phyloP scores from a whole-genome alignment of 1,140 invertebrate species.

The Platyscapa corneri region DNA sequence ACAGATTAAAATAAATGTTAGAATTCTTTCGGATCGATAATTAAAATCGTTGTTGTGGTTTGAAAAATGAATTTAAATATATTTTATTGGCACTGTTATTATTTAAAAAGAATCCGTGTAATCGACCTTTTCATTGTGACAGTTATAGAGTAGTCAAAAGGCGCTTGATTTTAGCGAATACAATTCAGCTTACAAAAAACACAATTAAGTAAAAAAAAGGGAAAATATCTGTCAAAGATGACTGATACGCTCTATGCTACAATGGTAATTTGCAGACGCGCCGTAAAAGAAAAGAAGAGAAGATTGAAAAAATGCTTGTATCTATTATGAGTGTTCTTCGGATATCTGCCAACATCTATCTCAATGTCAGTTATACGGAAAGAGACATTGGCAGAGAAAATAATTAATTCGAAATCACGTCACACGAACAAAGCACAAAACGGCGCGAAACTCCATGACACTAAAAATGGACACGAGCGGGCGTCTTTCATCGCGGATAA shows the following conservation, averaged over 20 bases:
- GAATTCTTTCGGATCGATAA: not conserved
- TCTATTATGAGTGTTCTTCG: not conserved
- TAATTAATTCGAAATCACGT: slow-evolving; percentile 27
- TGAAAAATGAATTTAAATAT: not conserved
- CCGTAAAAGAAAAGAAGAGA: not conserved
- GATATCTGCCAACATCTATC: not conserved
- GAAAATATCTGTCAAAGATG: slow-evolving; percentile 1
- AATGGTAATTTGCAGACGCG: not conserved
- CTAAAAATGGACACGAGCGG: slow-evolving; percentile 23
- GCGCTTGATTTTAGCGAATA: not conserved
- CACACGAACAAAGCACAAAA: slow-evolving; percentile 9
- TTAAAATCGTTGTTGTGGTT: not conserved
- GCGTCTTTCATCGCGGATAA: slow-evolving; percentile 8
- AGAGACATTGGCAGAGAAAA: not conserved
- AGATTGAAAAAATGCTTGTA: not conserved
- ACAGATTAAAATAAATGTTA: not conserved
- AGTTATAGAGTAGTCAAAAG: not conserved
- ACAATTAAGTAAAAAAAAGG: slow-evolving; percentile 9
- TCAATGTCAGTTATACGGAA: not conserved
- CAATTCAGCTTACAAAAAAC: not conserved
- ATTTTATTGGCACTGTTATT: not conserved
- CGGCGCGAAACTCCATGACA: slow-evolving; percentile 7
- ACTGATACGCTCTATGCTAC: not conserved
- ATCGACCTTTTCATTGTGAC: not conserved
- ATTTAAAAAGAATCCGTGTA: not conserved